These are phyloP conservation scores for Rhagoletis zephyria DNA, from an alignment of 1,140 invertebrate genomes.

Conservation along the genomic window DNA sequence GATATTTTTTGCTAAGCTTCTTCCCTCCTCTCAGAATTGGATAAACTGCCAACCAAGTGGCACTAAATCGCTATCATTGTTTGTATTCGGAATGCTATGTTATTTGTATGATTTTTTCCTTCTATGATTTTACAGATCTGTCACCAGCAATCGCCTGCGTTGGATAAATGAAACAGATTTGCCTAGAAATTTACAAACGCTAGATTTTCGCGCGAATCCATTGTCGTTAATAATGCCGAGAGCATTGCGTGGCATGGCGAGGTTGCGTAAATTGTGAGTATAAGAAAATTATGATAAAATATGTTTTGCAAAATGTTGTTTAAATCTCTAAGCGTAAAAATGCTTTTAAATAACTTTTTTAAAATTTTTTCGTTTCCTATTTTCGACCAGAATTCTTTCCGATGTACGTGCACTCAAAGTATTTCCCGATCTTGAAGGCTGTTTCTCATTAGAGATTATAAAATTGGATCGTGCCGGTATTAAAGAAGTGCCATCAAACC, in stretches of 20 bases:
- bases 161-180: constrained; percentile 78
- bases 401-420: constrained; percentile 84
- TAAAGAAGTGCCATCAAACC: constrained; percentile 78
- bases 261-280: constrained; percentile 83
- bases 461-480: constrained; percentile 87
- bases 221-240: constrained; percentile 78
- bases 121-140: constrained; percentile 53
- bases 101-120: not conserved
- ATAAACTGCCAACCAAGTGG: not conserved
- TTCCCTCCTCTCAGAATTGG: not conserved
- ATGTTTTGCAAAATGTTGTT: too few relatives aligned
- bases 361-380: too few relatives aligned
- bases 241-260: constrained; percentile 79
- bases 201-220: constrained; percentile 83
- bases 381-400: constrained; percentile 82
- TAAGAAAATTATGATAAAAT: not conserved
- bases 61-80: not conserved
- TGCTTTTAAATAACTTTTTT: too few relatives aligned
- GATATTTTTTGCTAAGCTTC: not conserved
- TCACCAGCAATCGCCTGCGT: constrained; percentile 80
- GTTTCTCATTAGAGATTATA: constrained; percentile 83
- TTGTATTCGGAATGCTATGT: not conserved
- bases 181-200: constrained; percentile 77
- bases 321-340: too few relatives aligned
- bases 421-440: constrained; percentile 88